Percentiles rank a stretch among this genome's conserved stretches.
Conservation (phyloP, 2,797 vertebrate genomes). For the Prionace glauca region DNA sequence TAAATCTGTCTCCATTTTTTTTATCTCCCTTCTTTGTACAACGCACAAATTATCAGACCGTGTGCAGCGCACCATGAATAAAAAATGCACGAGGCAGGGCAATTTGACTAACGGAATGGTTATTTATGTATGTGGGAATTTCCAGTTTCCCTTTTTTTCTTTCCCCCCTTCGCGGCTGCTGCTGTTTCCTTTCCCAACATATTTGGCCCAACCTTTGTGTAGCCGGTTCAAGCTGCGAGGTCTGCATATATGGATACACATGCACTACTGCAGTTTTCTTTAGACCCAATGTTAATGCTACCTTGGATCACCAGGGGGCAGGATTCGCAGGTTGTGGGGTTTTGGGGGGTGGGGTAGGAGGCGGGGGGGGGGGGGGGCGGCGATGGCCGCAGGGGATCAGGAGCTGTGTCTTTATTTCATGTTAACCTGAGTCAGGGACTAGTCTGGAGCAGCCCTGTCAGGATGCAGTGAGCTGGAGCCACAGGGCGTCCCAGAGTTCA, state of each 20-base stretch:
- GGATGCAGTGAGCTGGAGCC: not conserved
- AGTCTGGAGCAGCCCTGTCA: not conserved
- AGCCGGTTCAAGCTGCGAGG: not conserved
- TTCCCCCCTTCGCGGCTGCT: not conserved
- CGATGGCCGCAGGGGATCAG: not conserved
- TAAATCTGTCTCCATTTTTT: slow-evolving; percentile 35
- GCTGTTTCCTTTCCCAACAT: not conserved
- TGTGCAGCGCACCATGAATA: slow-evolving; percentile 18
- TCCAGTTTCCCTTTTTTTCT: not conserved
- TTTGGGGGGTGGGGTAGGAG: not conserved
- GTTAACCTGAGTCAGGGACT: not conserved
- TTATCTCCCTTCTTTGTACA: slow-evolving; percentile 25
- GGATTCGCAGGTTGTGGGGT: not conserved
- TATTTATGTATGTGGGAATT: slow-evolving; percentile 34
- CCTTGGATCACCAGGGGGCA: not conserved
- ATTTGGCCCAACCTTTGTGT: not conserved
- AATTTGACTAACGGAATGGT: slow-evolving; percentile 17
- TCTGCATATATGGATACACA: too few relatives aligned
- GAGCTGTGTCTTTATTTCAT: not conserved
- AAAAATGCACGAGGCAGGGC: slow-evolving; percentile 24
- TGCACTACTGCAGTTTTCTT: not conserved
- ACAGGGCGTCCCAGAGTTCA: slow-evolving; percentile 11
- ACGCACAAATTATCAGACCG: slow-evolving; percentile 19
- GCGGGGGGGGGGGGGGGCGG: too few relatives aligned
- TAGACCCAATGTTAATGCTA: not conserved